phyloP scores from a whole-genome alignment of 2,888 invertebrate genomes.

The Lasioglossum morio region DNA sequence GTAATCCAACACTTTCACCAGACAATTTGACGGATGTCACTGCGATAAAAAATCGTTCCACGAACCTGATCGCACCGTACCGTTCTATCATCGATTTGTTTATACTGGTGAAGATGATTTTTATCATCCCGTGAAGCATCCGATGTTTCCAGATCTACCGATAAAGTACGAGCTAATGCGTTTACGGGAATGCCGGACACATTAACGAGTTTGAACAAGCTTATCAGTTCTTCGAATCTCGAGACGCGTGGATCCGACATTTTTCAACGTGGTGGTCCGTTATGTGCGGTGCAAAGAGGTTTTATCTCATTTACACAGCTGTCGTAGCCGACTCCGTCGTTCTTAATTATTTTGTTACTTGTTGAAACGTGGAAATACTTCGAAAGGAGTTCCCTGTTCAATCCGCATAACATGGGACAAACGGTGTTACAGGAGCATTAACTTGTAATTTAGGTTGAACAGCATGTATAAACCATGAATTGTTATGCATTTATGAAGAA shows the following conservation, averaged over 20 bases:
- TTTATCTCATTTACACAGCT: constrained; percentile 6
- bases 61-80: background rate
- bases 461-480: too few species aligned
- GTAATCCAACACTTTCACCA: constrained; percentile 60
- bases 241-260: background rate
- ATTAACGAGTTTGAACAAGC: constrained; percentile 28
- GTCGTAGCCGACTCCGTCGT: background rate
- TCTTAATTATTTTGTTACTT: background rate
- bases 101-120: constrained; percentile 12
- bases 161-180: constrained; percentile 22
- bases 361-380: background rate
- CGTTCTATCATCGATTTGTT: background rate
- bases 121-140: constrained; percentile 1
- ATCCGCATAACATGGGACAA: too few species aligned
- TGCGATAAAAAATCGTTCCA: constrained; percentile 29
- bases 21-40: constrained; percentile 44
- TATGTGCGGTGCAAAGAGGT: too few species aligned
- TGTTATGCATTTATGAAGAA: too few species aligned
- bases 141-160: constrained; percentile 23
- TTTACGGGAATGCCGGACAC: background rate
- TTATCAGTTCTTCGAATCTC: constrained; percentile 41
- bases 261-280: background rate
- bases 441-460: too few species aligned
- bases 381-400: background rate
- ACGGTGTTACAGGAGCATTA: too few species aligned